Base-by-base conservation (phyloP, 2,113 vertebrate species). In the Cynopterus brachyotis region DNA sequence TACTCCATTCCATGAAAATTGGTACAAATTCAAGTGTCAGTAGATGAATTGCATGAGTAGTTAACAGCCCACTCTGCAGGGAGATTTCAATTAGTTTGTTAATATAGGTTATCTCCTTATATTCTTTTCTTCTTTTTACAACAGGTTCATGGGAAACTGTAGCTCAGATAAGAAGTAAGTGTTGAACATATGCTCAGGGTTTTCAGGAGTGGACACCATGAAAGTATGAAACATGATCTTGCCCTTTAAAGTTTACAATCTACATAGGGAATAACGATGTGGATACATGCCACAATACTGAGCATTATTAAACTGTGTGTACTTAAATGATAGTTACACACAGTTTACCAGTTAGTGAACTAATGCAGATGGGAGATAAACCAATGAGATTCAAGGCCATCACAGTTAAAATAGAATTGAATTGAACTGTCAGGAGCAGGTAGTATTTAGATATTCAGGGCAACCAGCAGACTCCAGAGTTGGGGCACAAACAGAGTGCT, bases 361-460 rank as follows among this genome's bases (percentile, higher is more conserved):
- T 73, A 66, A 89, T 72, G 55, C 22, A 70, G n/a, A 69, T 3
- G 10, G 57, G 30, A 62, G 13, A 26, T 26, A 89, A 86, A 37
- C 15, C 30, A 24, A 1, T 9, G 13, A 47, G 40, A 42, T 2
- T 9, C 0, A 0, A 85, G 40, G 8, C 9, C 6, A n/a, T 47
- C 24, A 16, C 6, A 20, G 3, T 37, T 57, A 13, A 81, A 40
- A 37, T 6, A 35, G 17, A 26, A 22, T n/a, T 30, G 67, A 83
- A 59, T 5, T 66, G 53, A 20, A 88, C 45, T 11, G 7, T 47
- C n/a, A 62, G 47, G 42, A 81, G 45, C 16, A 11, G n/a, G 7
- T 16, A 5, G 4, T 30, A 19, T 91, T 86, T 26, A 40, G 30
- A 53, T 87, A 50, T 37, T 73, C 22, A 66, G 30, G 24, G 53